These are phyloP conservation scores for Hippolais icterina DNA, from an alignment of 2,113 vertebrate species.

Conservation along the genomic window DNA sequence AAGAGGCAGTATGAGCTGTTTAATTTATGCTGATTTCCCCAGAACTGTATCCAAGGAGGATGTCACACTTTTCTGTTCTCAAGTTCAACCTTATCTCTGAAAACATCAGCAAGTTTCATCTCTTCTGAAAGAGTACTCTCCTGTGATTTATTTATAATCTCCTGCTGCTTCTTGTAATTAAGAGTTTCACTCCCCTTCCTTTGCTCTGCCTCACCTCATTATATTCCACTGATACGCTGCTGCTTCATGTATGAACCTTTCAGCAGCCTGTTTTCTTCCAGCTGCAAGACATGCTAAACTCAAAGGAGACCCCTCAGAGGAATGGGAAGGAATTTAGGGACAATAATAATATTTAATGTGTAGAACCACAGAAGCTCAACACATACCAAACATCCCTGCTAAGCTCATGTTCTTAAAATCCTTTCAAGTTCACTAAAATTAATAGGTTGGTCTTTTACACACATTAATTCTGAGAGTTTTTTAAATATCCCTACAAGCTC, in stretches of 20 bases:
- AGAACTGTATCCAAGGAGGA: not conserved
- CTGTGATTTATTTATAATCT: not conserved
- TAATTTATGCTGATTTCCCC: not conserved
- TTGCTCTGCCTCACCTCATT: not conserved
- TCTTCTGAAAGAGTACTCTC: not conserved
- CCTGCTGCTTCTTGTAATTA: not conserved
- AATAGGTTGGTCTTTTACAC: not conserved
- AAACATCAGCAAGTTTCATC: not conserved
- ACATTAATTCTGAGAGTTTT: not conserved
- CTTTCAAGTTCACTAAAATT: not conserved
- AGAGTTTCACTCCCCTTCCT: not conserved
- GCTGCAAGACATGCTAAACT: not conserved
- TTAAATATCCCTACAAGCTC: not conserved
- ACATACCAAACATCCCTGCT: not conserved
- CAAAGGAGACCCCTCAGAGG: not conserved
- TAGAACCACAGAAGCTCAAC: not conserved
- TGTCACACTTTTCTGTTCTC: not conserved
- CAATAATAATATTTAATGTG: not conserved
- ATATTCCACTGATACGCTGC: not conserved
- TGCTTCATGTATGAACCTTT: not conserved
- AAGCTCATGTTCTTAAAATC: not conserved
- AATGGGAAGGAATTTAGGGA: not conserved
- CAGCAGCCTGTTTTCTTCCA: not conserved
- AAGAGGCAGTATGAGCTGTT: not conserved
- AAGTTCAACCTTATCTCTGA: not conserved